Evolutionary conservation across 2,888 invertebrate genomes (phyloP).

Genomic region (Harpalus rubripes): DNA sequence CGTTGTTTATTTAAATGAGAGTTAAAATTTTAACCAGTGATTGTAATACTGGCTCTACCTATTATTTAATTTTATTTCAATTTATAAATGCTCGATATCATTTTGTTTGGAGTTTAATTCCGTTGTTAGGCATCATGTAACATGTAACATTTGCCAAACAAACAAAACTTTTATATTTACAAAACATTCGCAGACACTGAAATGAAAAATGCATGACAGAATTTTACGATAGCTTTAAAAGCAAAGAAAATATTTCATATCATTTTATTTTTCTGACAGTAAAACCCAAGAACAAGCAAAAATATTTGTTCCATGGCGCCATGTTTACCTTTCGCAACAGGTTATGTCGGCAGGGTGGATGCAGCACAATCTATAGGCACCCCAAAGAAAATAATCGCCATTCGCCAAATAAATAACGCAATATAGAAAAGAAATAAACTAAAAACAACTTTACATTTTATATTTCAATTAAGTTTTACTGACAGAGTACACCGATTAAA

Average conservation of each 20-base stretch:
- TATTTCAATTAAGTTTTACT: background rate
- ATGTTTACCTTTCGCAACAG: slow-evolving; percentile 49
- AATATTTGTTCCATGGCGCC: slow-evolving; percentile 42
- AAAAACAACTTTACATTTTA: background rate
- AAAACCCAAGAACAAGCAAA: slow-evolving; percentile 50
- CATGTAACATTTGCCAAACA: slow-evolving; percentile 28
- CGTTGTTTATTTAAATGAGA: no score
- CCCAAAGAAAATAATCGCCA: background rate
- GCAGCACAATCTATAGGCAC: background rate
- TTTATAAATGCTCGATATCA: background rate
- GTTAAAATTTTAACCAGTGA: no score
- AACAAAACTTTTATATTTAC: slow-evolving; percentile 52
- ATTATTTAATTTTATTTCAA: background rate
- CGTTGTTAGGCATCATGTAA: background rate
- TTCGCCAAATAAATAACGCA: background rate
- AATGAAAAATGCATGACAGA: slow-evolving; percentile 55
- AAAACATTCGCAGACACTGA: slow-evolving; percentile 41
- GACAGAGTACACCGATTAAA: no score
- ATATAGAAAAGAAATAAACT: background rate
- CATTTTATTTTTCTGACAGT: slow-evolving; percentile 50
- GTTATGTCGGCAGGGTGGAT: background rate
- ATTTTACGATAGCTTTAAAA: slow-evolving; percentile 51
- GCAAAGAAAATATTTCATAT: slow-evolving; percentile 55
- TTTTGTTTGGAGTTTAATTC: background rate
- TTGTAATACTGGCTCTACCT: no score